Conservation (phyloP, 35 echinoderm and acorn worm genomes). For the Eucidaris tribuloides region DNA sequence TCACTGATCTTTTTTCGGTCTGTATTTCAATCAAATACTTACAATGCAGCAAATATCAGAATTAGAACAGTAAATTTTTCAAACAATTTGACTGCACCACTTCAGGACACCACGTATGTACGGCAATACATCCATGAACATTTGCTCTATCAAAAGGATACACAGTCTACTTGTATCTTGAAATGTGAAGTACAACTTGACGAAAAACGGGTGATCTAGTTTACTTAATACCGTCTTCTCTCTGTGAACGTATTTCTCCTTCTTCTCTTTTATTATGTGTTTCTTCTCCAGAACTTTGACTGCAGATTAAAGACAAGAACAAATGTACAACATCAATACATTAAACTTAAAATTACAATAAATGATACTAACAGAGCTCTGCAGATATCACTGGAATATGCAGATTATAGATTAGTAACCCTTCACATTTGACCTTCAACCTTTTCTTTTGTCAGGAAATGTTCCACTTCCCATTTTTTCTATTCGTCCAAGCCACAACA, state of each 20-base stretch:
- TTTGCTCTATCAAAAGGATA: slow-evolving; percentile 79
- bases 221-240: slow-evolving; percentile 85
- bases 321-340: neutral
- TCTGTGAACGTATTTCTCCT: slow-evolving; percentile 86
- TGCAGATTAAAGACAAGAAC: slow-evolving; percentile 59
- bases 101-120: no score
- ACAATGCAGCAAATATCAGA: no score
- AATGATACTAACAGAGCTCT: neutral
- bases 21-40: no score
- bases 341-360: neutral
- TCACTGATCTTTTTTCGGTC: no score
- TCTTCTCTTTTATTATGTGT: slow-evolving; percentile 87
- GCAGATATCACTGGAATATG: neutral
- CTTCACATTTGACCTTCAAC: no score
- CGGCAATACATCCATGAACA: no score
- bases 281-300: slow-evolving; percentile 97
- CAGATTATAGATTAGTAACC: no score
- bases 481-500: no score
- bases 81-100: no score
- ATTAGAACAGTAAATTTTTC: no score
- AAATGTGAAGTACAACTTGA: slow-evolving; percentile 92
- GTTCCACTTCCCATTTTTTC: no score
- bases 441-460: no score
- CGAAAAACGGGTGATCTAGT: slow-evolving; percentile 97
- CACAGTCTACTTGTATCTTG: slow-evolving; percentile 94